Evolutionary conservation across 1,140 invertebrate species (phyloP).

Genomic region (Diprion similis): DNA sequence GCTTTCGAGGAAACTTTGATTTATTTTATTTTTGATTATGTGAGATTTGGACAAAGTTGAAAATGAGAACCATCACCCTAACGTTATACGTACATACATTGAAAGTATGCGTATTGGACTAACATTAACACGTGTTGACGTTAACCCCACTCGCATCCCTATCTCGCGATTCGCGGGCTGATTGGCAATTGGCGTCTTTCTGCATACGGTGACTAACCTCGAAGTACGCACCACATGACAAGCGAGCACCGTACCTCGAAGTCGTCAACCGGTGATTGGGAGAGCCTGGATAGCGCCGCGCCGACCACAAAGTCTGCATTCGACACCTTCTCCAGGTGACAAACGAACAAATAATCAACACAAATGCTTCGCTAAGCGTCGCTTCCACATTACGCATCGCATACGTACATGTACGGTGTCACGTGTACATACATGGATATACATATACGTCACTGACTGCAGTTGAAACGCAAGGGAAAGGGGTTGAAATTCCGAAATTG

Average conservation of each 20-base stretch:
- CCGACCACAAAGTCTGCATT: slow-evolving; percentile 54
- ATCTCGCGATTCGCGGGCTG: not conserved
- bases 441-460: too few species aligned
- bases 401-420: not conserved
- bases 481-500: too few species aligned
- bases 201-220: slow-evolving; percentile 41
- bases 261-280: slow-evolving; percentile 50
- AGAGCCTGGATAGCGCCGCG: slow-evolving; percentile 49
- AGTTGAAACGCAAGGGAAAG: too few species aligned
- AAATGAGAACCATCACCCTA: too few species aligned
- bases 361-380: not conserved
- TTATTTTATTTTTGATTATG: too few species aligned
- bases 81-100: too few species aligned
- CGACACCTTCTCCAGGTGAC: slow-evolving; percentile 62
- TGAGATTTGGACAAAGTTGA: too few species aligned
- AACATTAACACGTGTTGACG: slow-evolving; percentile 5
- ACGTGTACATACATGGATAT: too few species aligned
- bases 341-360: slow-evolving; percentile 18
- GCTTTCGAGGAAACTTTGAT: too few species aligned
- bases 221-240: slow-evolving; percentile 59
- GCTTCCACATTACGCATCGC: not conserved
- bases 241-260: slow-evolving; percentile 59
- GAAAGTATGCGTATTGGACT: not conserved
- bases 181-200: slow-evolving; percentile 4
- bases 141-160: not conserved